Base-by-base conservation (phyloP, 1,140 invertebrate species). In the Zaprionus gabonicus region DNA sequence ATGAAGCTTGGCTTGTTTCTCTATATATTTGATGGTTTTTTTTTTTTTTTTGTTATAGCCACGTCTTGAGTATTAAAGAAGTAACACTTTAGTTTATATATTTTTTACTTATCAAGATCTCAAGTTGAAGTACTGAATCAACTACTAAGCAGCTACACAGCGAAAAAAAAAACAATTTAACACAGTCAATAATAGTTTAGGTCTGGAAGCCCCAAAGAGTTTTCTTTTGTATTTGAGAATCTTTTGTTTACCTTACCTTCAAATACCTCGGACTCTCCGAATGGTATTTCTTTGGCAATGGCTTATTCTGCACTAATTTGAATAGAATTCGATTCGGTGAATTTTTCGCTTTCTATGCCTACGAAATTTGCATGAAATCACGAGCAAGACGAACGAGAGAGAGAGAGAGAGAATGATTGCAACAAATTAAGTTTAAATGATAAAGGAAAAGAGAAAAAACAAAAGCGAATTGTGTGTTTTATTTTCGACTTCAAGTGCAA, bases 401-500 rank as follows among this genome's bases (percentile, higher is more conserved):
- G 60, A 64, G 31, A 34, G 62, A 38, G 13, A 46, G 31, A 36
- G 46, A 64, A 53, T 13, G 27, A 15, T 12, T 67, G 31, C 57
- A 63, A 55, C 56, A 67, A 78, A 75, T 78, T 76, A 75, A 71
- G 71, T 84, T 86, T 76, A 69, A 44, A 59, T 41, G 31, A 63
- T 51, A 41, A 79, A 41, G 63, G 49, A 66, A 49, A 49, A 49
- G 20, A 36, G 44, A 59, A 49, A 56, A 28, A 59, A 44, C 51
- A 34, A 68, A 68, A 13, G 58, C 13, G 56, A 75, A 74, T 55
- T 53, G 46, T 70, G 67, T 62, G 51, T 70, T 86, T 70, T 86
- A 83, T 87, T 87, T 82, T 83, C 59, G 62, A 78, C 72, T 72
- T 86, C 80, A 88, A 87, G 72, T 83, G 80, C 84, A 83, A 82